Conservation (phyloP, 2,113 vertebrate species). For the Lasiurus borealis region DNA sequence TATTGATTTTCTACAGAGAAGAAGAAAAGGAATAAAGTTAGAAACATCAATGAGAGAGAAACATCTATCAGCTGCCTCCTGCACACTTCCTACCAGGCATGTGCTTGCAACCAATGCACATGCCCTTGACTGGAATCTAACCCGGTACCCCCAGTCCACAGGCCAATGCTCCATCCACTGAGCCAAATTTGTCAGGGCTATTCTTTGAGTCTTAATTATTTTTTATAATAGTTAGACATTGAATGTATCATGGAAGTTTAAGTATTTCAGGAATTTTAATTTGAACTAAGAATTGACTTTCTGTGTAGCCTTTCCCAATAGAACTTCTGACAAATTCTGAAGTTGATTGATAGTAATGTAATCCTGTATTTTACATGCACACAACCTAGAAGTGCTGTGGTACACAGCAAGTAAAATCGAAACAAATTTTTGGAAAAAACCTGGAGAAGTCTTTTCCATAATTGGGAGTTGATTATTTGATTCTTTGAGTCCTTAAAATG, state of each 20-base stretch:
- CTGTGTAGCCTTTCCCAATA: neutral
- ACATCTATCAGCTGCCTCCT: too few relatives aligned
- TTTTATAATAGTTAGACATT: slow-evolving; percentile 33
- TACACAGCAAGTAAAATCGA: slow-evolving; percentile 20
- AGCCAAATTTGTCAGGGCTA: neutral
- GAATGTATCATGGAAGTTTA: slow-evolving; percentile 19
- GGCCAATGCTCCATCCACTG: too few relatives aligned
- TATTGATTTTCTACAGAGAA: too few relatives aligned
- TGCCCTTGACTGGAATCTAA: too few relatives aligned
- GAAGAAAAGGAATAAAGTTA: too few relatives aligned
- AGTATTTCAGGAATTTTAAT: slow-evolving; percentile 14
- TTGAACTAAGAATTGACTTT: slow-evolving; percentile 26
- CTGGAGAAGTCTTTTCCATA: neutral
- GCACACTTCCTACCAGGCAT: too few relatives aligned
- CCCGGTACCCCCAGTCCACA: too few relatives aligned
- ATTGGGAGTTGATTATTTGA: slow-evolving; percentile 27
- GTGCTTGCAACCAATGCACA: too few relatives aligned
- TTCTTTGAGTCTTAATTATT: slow-evolving; percentile 28
- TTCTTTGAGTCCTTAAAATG: slow-evolving; percentile 46
- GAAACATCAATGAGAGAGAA: too few relatives aligned
- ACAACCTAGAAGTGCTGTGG: neutral
- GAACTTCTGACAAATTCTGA: neutral
- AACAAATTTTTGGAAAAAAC: neutral
- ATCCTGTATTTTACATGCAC: neutral
- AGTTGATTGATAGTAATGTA: slow-evolving; percentile 1